A percentile compares a stretch with the other conserved stretches of the same genome.
Evolutionary conservation across 2,888 invertebrate genomes (phyloP).

Genomic region (Dinocampus coccinellae): DNA sequence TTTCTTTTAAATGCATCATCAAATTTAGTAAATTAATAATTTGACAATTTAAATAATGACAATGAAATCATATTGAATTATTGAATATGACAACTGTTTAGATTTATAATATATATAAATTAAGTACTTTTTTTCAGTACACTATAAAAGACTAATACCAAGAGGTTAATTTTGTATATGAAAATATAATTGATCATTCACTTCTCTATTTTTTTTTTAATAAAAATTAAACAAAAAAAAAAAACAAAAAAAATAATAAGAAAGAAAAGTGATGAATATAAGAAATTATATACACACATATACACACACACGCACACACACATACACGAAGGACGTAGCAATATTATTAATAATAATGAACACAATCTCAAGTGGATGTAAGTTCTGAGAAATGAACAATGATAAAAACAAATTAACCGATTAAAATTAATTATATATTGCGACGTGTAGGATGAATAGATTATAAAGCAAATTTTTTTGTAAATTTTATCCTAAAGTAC

Average conservation of each 20-base stretch:
- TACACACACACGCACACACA: background rate
- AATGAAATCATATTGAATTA: no score
- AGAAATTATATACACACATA: background rate
- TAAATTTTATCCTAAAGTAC: constrained; percentile 56
- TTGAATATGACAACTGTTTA: no score
- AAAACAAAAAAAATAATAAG: background rate
- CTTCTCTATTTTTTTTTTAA: background rate
- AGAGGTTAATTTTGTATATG: background rate
- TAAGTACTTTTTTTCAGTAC: background rate
- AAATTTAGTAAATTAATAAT: no score
- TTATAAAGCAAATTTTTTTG: constrained; percentile 35
- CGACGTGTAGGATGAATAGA: background rate
- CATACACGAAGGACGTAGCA: no score
- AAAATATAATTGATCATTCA: background rate
- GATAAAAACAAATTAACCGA: background rate
- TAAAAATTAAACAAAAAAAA: background rate
- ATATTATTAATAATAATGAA: constrained; percentile 10
- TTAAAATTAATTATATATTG: no score
- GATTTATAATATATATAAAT: background rate
- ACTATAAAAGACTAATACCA: background rate
- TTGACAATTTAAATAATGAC: no score
- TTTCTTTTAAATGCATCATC: no score
- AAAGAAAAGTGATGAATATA: background rate
- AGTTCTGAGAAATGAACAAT: background rate
- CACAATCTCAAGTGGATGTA: constrained; percentile 1